phyloP scores from a whole-genome alignment of 2,797 vertebrate genomes.

The Myiothlypis coronata region DNA sequence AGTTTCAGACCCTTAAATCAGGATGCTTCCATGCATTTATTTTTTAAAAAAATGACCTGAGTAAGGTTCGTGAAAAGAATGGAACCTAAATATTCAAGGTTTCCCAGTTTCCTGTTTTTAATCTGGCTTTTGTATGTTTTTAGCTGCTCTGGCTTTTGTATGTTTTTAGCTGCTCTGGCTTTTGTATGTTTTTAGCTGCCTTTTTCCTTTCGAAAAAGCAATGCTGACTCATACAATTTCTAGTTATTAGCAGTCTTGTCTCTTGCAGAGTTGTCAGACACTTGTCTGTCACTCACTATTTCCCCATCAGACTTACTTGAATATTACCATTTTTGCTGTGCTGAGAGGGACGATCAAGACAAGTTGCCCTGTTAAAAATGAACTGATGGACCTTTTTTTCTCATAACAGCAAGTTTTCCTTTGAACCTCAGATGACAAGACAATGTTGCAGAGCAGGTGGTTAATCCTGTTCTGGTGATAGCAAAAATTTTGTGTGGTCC shows the following conservation, averaged over 20 bases:
- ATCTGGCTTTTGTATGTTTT: neutral
- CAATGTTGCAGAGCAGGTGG: neutral
- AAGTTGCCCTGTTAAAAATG: neutral
- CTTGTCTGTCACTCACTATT: neutral
- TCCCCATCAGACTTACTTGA: neutral
- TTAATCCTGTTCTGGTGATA: neutral
- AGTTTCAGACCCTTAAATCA: neutral
- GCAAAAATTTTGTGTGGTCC: neutral
- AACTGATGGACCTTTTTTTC: neutral
- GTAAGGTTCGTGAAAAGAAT: neutral
- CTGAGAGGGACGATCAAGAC: neutral
- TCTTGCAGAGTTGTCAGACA: neutral
- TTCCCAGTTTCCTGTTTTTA: neutral
- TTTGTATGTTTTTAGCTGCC: neutral
- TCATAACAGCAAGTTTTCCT: neutral
- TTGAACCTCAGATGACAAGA: neutral
- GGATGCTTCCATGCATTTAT: neutral
- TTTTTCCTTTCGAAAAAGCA: neutral
- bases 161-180: neutral
- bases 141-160: too few species aligned
- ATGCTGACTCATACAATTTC: neutral
- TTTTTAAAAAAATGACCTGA: neutral
- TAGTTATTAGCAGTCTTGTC: neutral
- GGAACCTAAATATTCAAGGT: accelerated
- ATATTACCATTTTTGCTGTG: neutral